phyloP scores from a whole-genome alignment of 2,888 invertebrate genomes.

The Aspidiotus destructor region DNA sequence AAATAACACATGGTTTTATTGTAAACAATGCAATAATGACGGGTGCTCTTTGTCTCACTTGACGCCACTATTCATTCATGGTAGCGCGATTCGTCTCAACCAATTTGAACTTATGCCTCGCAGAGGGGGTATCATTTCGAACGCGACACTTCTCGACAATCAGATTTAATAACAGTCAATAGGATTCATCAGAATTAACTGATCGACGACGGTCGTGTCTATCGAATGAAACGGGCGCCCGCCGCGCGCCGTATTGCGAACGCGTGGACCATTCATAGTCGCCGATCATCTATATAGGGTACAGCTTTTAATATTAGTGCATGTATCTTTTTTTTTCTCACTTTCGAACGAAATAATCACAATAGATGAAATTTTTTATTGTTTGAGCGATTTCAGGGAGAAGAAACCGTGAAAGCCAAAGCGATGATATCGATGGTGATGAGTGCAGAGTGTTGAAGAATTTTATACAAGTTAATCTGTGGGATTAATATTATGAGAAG shows the following conservation, averaged over 20 bases:
- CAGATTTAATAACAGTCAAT: conserved; percentile 27
- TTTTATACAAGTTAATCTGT: no score
- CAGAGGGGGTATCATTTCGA: conserved; percentile 22
- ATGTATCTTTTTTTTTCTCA: no score
- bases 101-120: conserved; percentile 2
- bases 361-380: no score
- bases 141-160: conserved; percentile 28
- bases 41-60: conserved; percentile 23
- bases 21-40: conserved; percentile 29
- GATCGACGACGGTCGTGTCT: conserved; percentile 17
- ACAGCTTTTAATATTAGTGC: no score
- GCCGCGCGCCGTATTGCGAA: conserved; percentile 2
- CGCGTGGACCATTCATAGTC: neutral
- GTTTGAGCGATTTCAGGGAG: no score
- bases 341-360: no score
- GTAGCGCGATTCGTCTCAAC: neutral
- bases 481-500: no score
- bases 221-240: neutral
- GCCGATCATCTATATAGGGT: no score
- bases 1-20: conserved; percentile 3
- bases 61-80: neutral
- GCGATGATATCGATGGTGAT: no score
- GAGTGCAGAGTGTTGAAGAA: no score
- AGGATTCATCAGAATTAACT: conserved; percentile 30
- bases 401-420: no score